Evolutionary conservation across 2,113 vertebrate species (phyloP), one percentile per base, ranked within the genome.

Genomic region (Pelodiscus sinensis): DNA sequence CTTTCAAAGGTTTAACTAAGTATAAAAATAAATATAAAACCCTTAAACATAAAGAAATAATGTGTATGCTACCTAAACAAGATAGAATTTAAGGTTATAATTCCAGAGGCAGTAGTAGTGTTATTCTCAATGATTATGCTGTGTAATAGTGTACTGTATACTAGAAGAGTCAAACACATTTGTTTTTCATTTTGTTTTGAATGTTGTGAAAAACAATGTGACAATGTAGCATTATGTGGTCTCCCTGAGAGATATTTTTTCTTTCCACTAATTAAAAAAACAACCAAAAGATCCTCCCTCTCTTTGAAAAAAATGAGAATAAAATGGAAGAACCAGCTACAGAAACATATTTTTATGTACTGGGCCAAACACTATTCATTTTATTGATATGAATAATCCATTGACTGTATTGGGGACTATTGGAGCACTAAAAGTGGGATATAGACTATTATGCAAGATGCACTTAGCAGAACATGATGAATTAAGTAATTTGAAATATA

Each of bases 1-100:
- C 68, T 90, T 4, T 79, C 79, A 90, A 65, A 71, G 52, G n/a
- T 55, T 71, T 84, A 88, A 86, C 71, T 81, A 92, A 77, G 91
- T 82, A 78, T 51, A 81, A 91, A 75, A 90, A 68, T 54, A 85
- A 88, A 54, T 54, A 54, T 57, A 60, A 77, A 90, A 87, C 73
- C 1, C 71, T 79, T 79, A 91, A 87, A 92, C 71, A 90, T 35
- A 58, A 44, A 75, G 57, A 29, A 91, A 14, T 73, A 86, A 95
- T 79, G 25, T 12, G 96, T 96, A 84, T 86, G 52, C 18, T 94
- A 90, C 79, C 16, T 29, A 82, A 81, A 85, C 79, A 85, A 95
- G n/a, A 94, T 1, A 91, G 81, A 95, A 96, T 88, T 95, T 93
- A 88, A 97, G 92, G 44, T 57, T 92, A 93, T 84, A 96, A 94